Conservation (phyloP, 2,113 vertebrate genomes). For the Oryzias woworae region DNA sequence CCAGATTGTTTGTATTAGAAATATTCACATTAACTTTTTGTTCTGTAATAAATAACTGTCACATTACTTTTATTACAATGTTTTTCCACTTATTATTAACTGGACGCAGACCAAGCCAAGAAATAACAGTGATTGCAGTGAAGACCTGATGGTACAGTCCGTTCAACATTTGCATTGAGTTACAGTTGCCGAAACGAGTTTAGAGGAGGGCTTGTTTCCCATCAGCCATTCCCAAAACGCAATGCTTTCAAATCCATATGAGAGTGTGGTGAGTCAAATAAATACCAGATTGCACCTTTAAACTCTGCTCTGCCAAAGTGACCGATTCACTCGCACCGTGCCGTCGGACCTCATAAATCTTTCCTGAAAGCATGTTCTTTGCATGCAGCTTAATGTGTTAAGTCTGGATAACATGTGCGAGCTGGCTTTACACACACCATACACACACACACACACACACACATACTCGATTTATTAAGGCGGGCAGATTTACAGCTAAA, state of each 20-base stretch:
- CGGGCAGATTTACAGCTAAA: conserved; percentile 58
- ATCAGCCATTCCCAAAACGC: conserved; percentile 33
- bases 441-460: background rate
- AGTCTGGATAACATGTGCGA: conserved; percentile 54
- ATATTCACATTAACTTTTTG: background rate
- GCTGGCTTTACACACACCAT: conserved; percentile 13
- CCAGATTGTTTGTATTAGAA: background rate
- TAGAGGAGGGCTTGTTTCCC: conserved; percentile 31
- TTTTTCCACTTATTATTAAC: background rate
- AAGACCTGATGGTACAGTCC: conserved; percentile 5
- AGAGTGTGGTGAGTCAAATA: conserved; percentile 40
- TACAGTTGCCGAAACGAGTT: conserved; percentile 22
- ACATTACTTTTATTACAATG: too few species aligned
- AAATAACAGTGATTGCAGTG: background rate
- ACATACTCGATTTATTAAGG: conserved; percentile 42
- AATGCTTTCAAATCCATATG: conserved; percentile 15
- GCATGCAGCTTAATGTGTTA: conserved; percentile 52
- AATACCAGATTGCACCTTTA: conserved; percentile 62
- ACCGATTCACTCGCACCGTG: conserved; percentile 32
- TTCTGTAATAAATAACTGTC: background rate
- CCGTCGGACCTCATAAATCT: conserved; percentile 57
- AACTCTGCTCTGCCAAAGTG: conserved; percentile 44
- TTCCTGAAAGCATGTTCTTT: conserved; percentile 47
- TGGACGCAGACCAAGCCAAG: background rate
- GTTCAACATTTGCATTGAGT: conserved; percentile 32